Evolutionary conservation across 1,140 invertebrate species (phyloP).

Genomic region (Ceratina calcarata): DNA sequence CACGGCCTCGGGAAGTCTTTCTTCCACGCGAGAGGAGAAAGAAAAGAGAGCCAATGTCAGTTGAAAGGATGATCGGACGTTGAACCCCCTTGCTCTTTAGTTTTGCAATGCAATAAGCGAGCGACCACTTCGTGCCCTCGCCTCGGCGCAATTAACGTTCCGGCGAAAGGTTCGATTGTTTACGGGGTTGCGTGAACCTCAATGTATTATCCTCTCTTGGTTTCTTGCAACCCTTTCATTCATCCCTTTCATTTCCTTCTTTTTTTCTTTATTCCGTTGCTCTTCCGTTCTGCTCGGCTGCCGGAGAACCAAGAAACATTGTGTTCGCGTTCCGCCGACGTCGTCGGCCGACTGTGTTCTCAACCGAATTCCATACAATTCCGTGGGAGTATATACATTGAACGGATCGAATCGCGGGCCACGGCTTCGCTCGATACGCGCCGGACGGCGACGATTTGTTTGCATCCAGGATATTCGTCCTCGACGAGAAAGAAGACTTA

Average conservation of each 20-base stretch:
- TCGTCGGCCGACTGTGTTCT: not conserved
- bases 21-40: not conserved
- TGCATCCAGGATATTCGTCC: slow-evolving; percentile 4
- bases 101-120: slow-evolving; percentile 60
- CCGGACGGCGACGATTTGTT: not conserved
- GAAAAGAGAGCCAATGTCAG: slow-evolving; percentile 28
- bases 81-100: slow-evolving; percentile 47
- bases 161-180: slow-evolving; percentile 45
- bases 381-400: not conserved
- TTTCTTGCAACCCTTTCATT: slow-evolving; percentile 12
- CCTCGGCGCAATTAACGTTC: slow-evolving; percentile 56
- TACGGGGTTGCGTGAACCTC: not conserved
- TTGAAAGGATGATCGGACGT: slow-evolving; percentile 53
- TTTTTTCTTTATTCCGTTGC: not conserved
- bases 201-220: slow-evolving; percentile 17
- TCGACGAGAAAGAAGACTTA: not conserved
- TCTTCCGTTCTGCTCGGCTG: not conserved
- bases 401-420: not conserved
- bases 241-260: not conserved
- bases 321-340: too few relatives aligned
- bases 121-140: slow-evolving; percentile 22
- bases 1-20: not conserved
- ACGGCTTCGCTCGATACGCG: not conserved
- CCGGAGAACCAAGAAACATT: too few relatives aligned
- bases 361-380: slow-evolving; percentile 18